A percentile compares a stretch with the other conserved stretches of the same genome.
These are phyloP conservation scores for Tipula unca DNA, from an alignment of 2,888 invertebrate genomes.

Conservation along the genomic window DNA sequence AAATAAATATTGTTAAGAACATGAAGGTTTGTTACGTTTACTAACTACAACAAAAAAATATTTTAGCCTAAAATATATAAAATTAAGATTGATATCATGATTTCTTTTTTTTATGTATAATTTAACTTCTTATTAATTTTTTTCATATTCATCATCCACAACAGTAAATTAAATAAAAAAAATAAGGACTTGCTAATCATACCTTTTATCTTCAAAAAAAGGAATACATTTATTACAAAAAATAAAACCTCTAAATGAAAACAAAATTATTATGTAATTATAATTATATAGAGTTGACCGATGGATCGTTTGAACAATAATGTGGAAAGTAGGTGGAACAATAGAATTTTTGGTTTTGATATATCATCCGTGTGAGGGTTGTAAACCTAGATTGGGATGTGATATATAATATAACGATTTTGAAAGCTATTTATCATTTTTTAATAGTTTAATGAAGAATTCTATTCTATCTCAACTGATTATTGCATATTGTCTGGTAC, in stretches of 20 bases:
- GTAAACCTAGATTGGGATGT: too few species aligned
- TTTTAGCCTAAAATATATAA: slow-evolving; percentile 8
- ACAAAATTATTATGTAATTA: not conserved
- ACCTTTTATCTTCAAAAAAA: not conserved
- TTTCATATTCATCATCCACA: not conserved
- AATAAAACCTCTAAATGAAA: not conserved
- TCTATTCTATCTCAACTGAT: too few species aligned
- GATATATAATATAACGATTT: too few species aligned
- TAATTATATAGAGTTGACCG: not conserved
- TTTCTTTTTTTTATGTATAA: not conserved
- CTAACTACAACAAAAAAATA: not conserved
- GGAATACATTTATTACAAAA: not conserved
- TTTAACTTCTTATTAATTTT: not conserved
- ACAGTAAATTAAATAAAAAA: not conserved
- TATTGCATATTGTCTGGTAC: too few species aligned
- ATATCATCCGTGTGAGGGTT: not conserved
- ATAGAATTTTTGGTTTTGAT: not conserved
- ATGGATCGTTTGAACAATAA: not conserved
- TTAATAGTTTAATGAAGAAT: too few species aligned
- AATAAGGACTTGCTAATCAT: not conserved
- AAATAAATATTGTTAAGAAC: slow-evolving; percentile 1
- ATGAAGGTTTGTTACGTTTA: not conserved
- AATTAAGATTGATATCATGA: slow-evolving; percentile 14
- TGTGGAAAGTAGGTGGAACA: not conserved
- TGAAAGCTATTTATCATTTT: too few species aligned